Evolutionary conservation across 2,888 invertebrate species (phyloP).

Genomic region (Antitype chi): DNA sequence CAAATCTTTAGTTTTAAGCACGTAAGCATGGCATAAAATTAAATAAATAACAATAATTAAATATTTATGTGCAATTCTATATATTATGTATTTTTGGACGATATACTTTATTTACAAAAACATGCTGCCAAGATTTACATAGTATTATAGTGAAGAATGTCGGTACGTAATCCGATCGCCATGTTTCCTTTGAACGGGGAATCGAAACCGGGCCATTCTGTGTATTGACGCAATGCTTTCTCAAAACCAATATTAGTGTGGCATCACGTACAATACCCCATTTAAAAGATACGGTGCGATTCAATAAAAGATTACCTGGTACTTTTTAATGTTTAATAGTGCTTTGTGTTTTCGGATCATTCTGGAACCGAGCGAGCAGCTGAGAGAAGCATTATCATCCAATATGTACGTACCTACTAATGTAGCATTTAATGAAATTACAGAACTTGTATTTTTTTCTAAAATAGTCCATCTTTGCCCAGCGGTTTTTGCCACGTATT

Average conservation of each 20-base stretch:
- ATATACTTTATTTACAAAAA: conserved; percentile 31
- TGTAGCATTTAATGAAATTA: neutral
- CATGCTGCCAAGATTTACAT: conserved; percentile 63
- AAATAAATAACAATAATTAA: no score
- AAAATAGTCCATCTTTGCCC: neutral
- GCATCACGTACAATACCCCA: conserved; percentile 63
- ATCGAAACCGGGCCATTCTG: conserved; percentile 77
- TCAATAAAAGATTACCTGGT: conserved; percentile 36
- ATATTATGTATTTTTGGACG: neutral
- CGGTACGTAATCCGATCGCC: conserved; percentile 78
- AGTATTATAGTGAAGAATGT: conserved; percentile 76
- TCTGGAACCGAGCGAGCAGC: conserved; percentile 8
- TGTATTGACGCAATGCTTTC: conserved; percentile 83
- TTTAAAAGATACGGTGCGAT: conserved; percentile 53
- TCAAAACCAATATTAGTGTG: conserved; percentile 79
- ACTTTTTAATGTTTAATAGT: conserved; percentile 10
- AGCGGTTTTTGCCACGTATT: neutral
- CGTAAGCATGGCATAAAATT: neutral
- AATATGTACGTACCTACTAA: neutral
- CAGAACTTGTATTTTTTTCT: neutral
- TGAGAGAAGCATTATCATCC: neutral
- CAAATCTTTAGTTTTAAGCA: neutral
- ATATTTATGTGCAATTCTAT: neutral
- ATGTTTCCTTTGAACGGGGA: conserved; percentile 80
- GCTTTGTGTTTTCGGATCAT: neutral